These are phyloP conservation scores for Diacarnus erythraeanus DNA, from an alignment of 37 sponge, comb jelly and placozoan species.

Conservation along the genomic window DNA sequence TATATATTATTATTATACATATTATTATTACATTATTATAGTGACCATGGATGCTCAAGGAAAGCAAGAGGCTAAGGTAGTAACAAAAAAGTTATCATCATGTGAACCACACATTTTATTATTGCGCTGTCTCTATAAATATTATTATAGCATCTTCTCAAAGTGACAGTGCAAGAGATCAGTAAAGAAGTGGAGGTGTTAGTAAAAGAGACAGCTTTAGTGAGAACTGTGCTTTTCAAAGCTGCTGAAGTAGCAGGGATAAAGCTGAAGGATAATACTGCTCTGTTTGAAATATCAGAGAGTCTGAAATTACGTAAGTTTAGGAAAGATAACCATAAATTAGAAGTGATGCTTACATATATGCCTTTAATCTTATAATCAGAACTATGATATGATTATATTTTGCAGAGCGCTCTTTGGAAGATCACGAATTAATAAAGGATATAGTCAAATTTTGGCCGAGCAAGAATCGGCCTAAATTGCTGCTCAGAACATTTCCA, in stretches of 20 bases:
- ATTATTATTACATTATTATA: too few species aligned
- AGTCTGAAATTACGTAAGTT: constrained; percentile 51
- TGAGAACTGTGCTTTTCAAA: constrained; percentile 51
- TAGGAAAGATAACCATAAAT: neutral
- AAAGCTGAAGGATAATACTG: constrained; percentile 3
- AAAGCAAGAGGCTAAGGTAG: too few species aligned
- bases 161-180: constrained; percentile 24
- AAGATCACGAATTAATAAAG: constrained; percentile 59
- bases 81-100: too few species aligned
- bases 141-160: neutral
- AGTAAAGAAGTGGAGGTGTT: constrained; percentile 14
- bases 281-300: constrained; percentile 62
- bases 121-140: neutral
- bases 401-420: constrained; percentile 55
- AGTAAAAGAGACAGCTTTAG: constrained; percentile 55
- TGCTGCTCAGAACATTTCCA: constrained; percentile 42
- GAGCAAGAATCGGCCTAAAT: constrained; percentile 25
- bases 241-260: constrained; percentile 24
- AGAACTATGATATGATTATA: neutral
- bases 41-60: too few species aligned
- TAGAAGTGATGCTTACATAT: neutral
- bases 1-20: too few species aligned
- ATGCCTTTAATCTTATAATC: neutral
- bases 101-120: too few species aligned
- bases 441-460: constrained; percentile 56